Evolutionary conservation across 2,797 vertebrate species (phyloP).

Genomic region (Notoglanidium macrostoma): DNA sequence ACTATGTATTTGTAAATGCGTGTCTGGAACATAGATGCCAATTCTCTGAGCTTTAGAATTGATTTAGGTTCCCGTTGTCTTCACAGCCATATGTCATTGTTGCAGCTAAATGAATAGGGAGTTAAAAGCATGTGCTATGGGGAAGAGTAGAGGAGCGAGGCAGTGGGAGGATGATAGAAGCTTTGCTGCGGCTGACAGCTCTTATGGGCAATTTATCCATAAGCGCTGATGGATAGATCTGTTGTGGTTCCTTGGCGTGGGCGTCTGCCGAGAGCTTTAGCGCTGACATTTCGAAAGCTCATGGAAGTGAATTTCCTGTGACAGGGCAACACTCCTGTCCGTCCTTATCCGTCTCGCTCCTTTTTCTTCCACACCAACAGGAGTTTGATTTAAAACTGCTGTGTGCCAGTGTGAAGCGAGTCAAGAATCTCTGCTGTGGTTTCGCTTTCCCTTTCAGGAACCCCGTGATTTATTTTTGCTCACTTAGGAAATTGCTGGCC

Average conservation of each 20-base stretch:
- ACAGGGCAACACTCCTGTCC: slow-evolving; percentile 40
- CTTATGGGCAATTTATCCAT: slow-evolving; percentile 51
- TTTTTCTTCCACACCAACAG: neutral
- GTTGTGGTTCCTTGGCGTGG: slow-evolving; percentile 31
- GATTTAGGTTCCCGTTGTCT: neutral
- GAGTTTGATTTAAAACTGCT: slow-evolving; percentile 23
- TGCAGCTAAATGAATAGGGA: slow-evolving; percentile 29
- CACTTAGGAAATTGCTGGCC: slow-evolving; percentile 17
- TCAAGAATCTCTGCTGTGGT: neutral
- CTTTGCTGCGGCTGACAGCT: slow-evolving; percentile 37
- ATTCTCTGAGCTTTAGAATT: neutral
- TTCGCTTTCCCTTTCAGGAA: neutral
- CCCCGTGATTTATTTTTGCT: slow-evolving; percentile 2
- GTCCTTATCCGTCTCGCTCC: slow-evolving; percentile 9
- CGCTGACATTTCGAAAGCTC: slow-evolving; percentile 48
- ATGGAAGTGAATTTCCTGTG: slow-evolving; percentile 43
- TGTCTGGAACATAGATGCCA: neutral
- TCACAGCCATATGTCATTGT: slow-evolving; percentile 36
- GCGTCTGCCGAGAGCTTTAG: slow-evolving; percentile 26
- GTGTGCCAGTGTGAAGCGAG: neutral
- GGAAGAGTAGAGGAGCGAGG: slow-evolving; percentile 22
- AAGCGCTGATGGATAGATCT: slow-evolving; percentile 50
- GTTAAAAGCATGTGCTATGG: slow-evolving; percentile 36
- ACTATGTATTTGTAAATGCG: neutral
- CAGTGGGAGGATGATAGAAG: slow-evolving; percentile 26